A percentile compares a stretch with the other conserved stretches of the same genome.
Evolutionary conservation across 2,888 invertebrate genomes (phyloP).

Genomic region (Ichneumoninae sp.): DNA sequence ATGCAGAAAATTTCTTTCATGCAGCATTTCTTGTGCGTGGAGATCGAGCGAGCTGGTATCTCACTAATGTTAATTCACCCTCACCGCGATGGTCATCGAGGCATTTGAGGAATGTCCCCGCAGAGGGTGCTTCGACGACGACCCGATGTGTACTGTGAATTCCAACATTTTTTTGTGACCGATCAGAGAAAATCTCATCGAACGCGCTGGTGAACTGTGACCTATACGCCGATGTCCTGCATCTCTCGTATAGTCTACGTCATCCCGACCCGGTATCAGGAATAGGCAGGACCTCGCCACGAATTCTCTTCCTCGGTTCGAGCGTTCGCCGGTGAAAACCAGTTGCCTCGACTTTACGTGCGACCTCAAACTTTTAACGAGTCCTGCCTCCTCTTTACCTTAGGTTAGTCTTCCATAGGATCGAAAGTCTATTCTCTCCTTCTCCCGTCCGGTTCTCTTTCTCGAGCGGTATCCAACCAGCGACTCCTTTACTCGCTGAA

Average conservation of each 20-base stretch:
- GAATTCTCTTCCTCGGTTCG: slow-evolving; percentile 20
- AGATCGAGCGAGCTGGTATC: not conserved
- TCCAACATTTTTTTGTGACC: not conserved
- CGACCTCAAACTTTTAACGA: slow-evolving; percentile 69
- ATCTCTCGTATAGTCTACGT: not conserved
- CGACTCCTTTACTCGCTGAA: slow-evolving; percentile 8
- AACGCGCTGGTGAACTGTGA: not conserved
- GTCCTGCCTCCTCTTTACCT: slow-evolving; percentile 40
- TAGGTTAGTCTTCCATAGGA: slow-evolving; percentile 54
- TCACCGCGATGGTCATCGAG: not conserved
- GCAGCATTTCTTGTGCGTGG: too few species aligned
- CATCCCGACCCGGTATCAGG: slow-evolving; percentile 5
- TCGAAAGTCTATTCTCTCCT: slow-evolving; percentile 37
- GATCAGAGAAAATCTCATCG: not conserved
- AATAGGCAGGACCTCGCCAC: not conserved
- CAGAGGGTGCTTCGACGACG: not conserved
- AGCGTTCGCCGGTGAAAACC: not conserved
- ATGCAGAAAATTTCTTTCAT: too few species aligned
- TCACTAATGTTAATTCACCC: not conserved
- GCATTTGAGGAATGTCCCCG: not conserved
- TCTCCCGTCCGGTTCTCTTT: not conserved
- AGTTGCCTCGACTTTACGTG: slow-evolving; percentile 56
- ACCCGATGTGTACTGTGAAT: not conserved
- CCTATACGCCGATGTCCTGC: not conserved
- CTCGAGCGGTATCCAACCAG: slow-evolving; percentile 3